Percentiles rank a stretch among this genome's conserved stretches.
Evolutionary conservation across 2,888 invertebrate species (phyloP).

Genomic region (Dysmachus trigonus): DNA sequence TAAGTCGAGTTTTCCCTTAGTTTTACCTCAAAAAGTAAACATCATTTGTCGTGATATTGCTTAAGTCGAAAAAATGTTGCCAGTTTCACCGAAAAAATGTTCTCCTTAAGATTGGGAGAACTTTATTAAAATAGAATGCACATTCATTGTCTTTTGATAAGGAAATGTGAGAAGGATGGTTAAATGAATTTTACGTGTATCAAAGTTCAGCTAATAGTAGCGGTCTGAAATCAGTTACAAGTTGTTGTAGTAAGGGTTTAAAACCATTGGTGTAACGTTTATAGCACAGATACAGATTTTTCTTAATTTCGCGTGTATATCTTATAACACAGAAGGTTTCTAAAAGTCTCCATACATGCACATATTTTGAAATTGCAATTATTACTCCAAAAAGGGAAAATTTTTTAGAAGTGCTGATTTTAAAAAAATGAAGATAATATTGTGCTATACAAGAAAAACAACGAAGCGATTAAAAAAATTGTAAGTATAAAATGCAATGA

Average conservation of each 20-base stretch:
- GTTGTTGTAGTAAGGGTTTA: too few relatives aligned
- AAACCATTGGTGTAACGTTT: too few relatives aligned
- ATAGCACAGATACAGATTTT: background rate
- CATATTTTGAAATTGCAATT: background rate
- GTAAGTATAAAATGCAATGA: conserved; percentile 6
- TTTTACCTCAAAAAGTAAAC: too few relatives aligned
- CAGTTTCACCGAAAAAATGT: background rate
- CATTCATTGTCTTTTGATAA: too few relatives aligned
- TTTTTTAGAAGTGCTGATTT: background rate
- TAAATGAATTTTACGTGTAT: background rate
- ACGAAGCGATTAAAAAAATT: background rate
- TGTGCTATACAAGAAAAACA: background rate
- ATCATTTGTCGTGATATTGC: too few relatives aligned
- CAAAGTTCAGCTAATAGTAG: background rate
- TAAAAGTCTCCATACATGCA: background rate
- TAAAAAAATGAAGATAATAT: background rate
- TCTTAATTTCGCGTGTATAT: background rate
- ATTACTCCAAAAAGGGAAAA: background rate
- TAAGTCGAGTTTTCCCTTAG: too few relatives aligned
- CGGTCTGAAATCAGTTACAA: too few relatives aligned
- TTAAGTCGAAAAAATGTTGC: too few relatives aligned
- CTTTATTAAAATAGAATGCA: background rate
- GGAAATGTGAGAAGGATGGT: too few relatives aligned
- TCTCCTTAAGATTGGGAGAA: background rate
- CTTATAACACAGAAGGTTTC: background rate